These are phyloP conservation scores for Nemapogon koenigi DNA, from an alignment of 2,888 invertebrate genomes.

Conservation along the genomic window DNA sequence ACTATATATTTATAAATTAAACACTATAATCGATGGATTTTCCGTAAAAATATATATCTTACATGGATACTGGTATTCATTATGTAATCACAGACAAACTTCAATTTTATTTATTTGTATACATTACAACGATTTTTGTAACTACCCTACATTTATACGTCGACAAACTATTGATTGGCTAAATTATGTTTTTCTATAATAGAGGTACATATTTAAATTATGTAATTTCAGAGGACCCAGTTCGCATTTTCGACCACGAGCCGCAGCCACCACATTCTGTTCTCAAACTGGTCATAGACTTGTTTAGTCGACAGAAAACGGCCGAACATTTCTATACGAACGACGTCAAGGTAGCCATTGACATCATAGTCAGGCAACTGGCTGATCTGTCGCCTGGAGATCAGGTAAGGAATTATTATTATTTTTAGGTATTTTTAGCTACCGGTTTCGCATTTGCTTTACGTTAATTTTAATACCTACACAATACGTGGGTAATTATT, in stretches of 20 bases:
- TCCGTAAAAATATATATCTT: not conserved
- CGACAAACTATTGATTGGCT: no score
- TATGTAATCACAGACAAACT: not conserved
- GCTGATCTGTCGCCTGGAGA: constrained; percentile 91
- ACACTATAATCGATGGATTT: not conserved
- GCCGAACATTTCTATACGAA: constrained; percentile 93
- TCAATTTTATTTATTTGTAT: no score
- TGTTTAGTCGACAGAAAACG: constrained; percentile 80
- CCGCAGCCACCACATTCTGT: constrained; percentile 84
- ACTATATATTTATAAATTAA: not conserved
- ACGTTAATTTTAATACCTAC: no score
- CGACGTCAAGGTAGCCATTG: constrained; percentile 91
- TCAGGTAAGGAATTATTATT: constrained; percentile 69
- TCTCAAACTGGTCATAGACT: constrained; percentile 85
- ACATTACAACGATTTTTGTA: no score
- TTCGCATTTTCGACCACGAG: constrained; percentile 83
- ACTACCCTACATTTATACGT: no score
- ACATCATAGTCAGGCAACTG: constrained; percentile 89
- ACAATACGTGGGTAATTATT: no score
- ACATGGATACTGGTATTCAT: not conserved
- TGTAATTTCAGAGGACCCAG: constrained; percentile 79
- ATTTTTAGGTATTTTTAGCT: not conserved
- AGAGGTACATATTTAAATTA: no score
- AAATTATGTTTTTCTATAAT: no score
- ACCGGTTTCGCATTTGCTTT: no score